Base-by-base conservation (phyloP, 1,140 invertebrate species). In the Pachyrhynchus sulphureomaculatus region DNA sequence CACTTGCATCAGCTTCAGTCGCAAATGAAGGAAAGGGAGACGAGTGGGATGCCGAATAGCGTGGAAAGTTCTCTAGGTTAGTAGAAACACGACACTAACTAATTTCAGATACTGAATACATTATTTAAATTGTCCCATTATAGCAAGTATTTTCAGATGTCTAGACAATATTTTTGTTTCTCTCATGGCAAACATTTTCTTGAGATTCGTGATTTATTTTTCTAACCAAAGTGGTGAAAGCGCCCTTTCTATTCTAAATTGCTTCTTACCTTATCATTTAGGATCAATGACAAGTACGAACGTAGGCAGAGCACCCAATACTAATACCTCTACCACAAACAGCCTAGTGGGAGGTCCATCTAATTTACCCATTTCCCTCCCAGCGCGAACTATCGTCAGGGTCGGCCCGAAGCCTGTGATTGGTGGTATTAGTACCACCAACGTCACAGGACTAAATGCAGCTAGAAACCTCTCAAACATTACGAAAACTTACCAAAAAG, bases 1-100 rank as follows among this genome's bases (percentile, higher is more conserved):
- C 55, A 58, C 29, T 41, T 58, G 55, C 42, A 58, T 29, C 12
- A 10, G n/a, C 23, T 58, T 6, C 55, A 58, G 23, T n/a, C 17
- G 12, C 44, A 24, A 10, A 10, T 13, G 26, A 47, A 29, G 2
- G 21, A 47, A 10, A 2, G 8, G n/a, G 44, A 23, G 2, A 9
- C n/a, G 23, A 12, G 4, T 32, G n/a, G 12, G 10, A 13, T 18
- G 39, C 13, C 36, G n/a, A 37, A 8, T 37, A 1, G 4, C 1
- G 13, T 1, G 1, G 17, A 5, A n/a, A 13, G 36, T 2, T 9
- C n/a, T 37, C 6, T 5, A 13, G 5, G 5, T 6, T 32, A 12
- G 29, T 32, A 32, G 12, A 32, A 32, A 32, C 12, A 32, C 29
- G 12, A 32, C 12, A 32, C 5, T 32, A 32, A 32, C 5, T 6